These are phyloP conservation scores for Syngnathus rostellatus DNA, from an alignment of 2,797 vertebrate genomes.

Conservation along the genomic window DNA sequence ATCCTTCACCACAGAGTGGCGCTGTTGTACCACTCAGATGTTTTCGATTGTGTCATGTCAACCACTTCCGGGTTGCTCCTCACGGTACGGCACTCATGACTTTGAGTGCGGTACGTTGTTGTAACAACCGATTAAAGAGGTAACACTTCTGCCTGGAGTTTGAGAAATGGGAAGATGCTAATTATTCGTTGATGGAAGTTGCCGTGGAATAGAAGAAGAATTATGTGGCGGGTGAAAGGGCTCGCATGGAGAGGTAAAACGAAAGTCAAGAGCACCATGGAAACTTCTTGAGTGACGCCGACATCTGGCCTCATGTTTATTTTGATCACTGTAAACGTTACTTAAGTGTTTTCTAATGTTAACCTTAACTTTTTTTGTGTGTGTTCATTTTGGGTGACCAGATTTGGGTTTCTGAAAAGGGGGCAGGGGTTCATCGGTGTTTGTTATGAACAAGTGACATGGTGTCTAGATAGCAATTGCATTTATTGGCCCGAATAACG, in stretches of 20 bases:
- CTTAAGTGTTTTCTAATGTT: background rate
- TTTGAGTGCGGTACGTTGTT: background rate
- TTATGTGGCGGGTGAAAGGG: constrained; percentile 69
- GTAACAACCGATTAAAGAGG: background rate
- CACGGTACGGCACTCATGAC: background rate
- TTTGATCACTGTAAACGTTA: background rate
- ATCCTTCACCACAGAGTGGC: background rate
- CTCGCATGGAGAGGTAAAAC: constrained; percentile 65
- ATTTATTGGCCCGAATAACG: too few relatives aligned
- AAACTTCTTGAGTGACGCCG: background rate
- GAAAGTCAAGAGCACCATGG: background rate
- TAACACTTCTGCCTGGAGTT: background rate
- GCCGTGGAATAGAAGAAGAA: constrained; percentile 9
- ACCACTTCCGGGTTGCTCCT: constrained; percentile 1
- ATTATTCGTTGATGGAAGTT: background rate
- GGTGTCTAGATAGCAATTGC: too few relatives aligned
- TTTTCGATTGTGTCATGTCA: background rate
- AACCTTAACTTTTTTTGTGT: background rate
- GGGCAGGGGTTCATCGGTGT: too few relatives aligned
- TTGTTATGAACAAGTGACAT: too few relatives aligned
- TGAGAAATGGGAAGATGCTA: background rate
- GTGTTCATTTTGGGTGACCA: background rate
- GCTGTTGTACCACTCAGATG: background rate
- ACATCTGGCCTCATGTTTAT: background rate
- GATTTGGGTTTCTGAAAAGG: too few relatives aligned